Evolutionary conservation across 2,797 vertebrate species (phyloP).

Genomic region (Lutjanus campechanus): DNA sequence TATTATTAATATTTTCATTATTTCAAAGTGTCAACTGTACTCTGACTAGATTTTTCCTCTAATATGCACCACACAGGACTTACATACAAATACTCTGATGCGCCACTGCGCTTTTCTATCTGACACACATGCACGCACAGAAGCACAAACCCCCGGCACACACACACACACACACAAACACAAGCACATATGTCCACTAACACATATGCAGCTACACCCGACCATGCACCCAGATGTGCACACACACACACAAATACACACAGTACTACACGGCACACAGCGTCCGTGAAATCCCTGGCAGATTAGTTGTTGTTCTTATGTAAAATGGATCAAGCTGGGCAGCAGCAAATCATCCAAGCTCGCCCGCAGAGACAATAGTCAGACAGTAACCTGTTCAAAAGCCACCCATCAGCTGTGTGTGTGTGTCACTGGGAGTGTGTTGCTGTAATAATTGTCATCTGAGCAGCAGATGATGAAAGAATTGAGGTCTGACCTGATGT

Average conservation of each 20-base stretch:
- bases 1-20: not conserved
- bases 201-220: constrained; percentile 57
- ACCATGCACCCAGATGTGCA: constrained; percentile 65
- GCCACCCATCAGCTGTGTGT: constrained; percentile 40
- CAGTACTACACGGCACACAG: constrained; percentile 47
- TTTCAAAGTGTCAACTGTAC: constrained; percentile 1
- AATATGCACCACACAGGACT: constrained; percentile 37
- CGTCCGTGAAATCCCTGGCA: constrained; percentile 69
- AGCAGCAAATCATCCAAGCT: constrained; percentile 60
- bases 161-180: constrained; percentile 22
- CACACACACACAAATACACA: constrained; percentile 40
- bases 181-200: constrained; percentile 69
- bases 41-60: not conserved
- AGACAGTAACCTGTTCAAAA: constrained; percentile 57
- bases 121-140: constrained; percentile 51
- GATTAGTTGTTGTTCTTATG: constrained; percentile 83
- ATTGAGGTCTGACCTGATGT: constrained; percentile 36
- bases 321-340: constrained; percentile 78
- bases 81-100: constrained; percentile 59
- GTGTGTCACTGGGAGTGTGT: constrained; percentile 33
- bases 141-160: constrained; percentile 18
- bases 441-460: constrained; percentile 21
- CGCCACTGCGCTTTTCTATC: constrained; percentile 62
- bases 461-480: constrained; percentile 45
- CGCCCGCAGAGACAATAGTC: constrained; percentile 59